Percentiles rank a stretch among this genome's conserved stretches.
Evolutionary conservation across 2,113 vertebrate genomes (phyloP).

Genomic region (Engraulis encrasicolus): DNA sequence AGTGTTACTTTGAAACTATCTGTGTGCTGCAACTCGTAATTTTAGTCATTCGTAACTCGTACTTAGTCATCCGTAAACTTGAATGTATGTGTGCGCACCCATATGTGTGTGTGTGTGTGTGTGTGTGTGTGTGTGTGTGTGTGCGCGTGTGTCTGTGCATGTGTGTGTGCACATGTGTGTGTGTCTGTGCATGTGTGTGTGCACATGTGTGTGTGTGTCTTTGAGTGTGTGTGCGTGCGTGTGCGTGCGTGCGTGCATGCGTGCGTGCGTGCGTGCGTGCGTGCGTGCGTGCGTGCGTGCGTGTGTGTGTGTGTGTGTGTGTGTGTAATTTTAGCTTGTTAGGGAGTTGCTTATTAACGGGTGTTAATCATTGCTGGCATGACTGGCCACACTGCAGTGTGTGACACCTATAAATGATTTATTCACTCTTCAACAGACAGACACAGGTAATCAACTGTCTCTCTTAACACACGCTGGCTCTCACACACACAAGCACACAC

Average conservation of each 20-base stretch:
- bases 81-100: too few relatives aligned
- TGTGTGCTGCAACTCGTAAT: too few relatives aligned
- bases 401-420: background rate
- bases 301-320: background rate
- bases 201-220: background rate
- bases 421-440: background rate
- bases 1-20: too few relatives aligned
- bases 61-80: too few relatives aligned
- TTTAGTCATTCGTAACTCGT: too few relatives aligned
- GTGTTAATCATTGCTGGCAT: background rate
- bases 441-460: background rate
- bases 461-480: too few relatives aligned
- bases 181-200: background rate
- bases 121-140: constrained; percentile 7
- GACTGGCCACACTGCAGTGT: background rate
- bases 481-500: background rate
- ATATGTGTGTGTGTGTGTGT: too few relatives aligned
- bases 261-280: background rate
- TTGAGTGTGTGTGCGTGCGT: too few relatives aligned
- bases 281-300: background rate
- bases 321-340: background rate
- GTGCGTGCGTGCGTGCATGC: background rate
- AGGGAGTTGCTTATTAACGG: background rate
- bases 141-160: background rate
- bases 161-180: background rate